These are phyloP conservation scores for Brenthis ino DNA, from an alignment of 2,888 invertebrate genomes.

Conservation along the genomic window DNA sequence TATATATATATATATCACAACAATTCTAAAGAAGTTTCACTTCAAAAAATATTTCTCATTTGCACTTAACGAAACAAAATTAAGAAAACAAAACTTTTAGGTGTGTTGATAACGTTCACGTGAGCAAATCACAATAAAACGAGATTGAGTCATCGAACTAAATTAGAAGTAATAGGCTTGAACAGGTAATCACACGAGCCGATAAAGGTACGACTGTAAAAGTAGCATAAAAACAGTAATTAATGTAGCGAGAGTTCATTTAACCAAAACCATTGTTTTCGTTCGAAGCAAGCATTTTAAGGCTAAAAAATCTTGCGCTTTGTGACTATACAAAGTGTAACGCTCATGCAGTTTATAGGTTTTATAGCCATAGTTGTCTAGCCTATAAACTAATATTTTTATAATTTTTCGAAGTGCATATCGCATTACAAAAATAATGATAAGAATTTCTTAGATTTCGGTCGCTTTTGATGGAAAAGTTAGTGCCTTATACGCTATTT, in stretches of 20 bases:
- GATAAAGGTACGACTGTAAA: constrained; percentile 72
- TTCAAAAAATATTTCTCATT: no score
- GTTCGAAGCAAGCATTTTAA: constrained; percentile 44
- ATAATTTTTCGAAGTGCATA: no score
- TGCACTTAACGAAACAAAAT: no score
- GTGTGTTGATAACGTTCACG: neutral
- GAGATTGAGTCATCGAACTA: constrained; percentile 65
- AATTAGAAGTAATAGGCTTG: constrained; percentile 62
- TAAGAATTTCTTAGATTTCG: no score
- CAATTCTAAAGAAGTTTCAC: no score
- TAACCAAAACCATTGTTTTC: constrained; percentile 58
- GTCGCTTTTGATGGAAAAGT: no score
- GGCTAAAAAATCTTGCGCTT: neutral
- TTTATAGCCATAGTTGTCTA: no score
- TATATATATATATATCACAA: no score
- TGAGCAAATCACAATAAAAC: constrained; percentile 30
- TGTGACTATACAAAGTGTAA: neutral
- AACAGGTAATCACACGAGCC: constrained; percentile 70
- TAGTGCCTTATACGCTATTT: no score
- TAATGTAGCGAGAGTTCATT: constrained; percentile 73
- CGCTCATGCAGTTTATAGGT: neutral
- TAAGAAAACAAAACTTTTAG: no score
- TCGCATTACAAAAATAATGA: no score
- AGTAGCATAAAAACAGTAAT: constrained; percentile 73
- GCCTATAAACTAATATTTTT: no score